A percentile compares a stretch with the other conserved stretches of the same genome.
phyloP scores from a whole-genome alignment of 2,888 invertebrate genomes.

The Scaptomyza parva region DNA sequence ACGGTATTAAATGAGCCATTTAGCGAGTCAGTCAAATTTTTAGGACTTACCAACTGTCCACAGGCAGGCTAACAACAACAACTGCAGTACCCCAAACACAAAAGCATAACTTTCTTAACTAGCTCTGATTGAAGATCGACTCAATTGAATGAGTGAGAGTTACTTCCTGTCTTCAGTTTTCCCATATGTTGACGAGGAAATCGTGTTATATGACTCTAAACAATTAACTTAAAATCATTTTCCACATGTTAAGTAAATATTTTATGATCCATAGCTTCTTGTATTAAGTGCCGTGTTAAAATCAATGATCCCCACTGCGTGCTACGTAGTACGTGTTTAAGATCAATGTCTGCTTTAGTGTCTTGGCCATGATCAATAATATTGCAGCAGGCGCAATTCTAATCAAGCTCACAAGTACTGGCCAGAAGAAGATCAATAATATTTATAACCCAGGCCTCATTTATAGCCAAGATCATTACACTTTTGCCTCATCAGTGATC shows the following conservation, averaged over 20 bases:
- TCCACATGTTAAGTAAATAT: too few relatives aligned
- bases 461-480: slow-evolving; percentile 57
- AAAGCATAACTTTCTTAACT: slow-evolving; percentile 25
- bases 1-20: slow-evolving; percentile 75
- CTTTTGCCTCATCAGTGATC: slow-evolving; percentile 49
- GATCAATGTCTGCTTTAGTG: slow-evolving; percentile 45
- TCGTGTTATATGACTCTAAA: background rate
- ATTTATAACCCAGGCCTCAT: slow-evolving; percentile 43
- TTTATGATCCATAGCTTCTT: background rate
- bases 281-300: slow-evolving; percentile 7
- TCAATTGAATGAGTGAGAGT: background rate
- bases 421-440: slow-evolving; percentile 54
- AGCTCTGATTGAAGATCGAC: slow-evolving; percentile 42
- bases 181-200: background rate
- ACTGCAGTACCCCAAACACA: background rate
- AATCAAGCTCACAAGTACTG: slow-evolving; percentile 46
- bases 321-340: too few relatives aligned
- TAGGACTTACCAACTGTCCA: slow-evolving; percentile 58
- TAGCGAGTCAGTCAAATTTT: slow-evolving; percentile 74
- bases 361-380: slow-evolving; percentile 44
- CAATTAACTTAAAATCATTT: background rate
- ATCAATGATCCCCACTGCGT: slow-evolving; percentile 16
- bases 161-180: slow-evolving; percentile 34
- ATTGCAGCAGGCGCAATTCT: slow-evolving; percentile 35
- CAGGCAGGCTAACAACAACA: background rate